Conservation (phyloP, 2,888 invertebrate species). For the Lasius platythorax region DNA sequence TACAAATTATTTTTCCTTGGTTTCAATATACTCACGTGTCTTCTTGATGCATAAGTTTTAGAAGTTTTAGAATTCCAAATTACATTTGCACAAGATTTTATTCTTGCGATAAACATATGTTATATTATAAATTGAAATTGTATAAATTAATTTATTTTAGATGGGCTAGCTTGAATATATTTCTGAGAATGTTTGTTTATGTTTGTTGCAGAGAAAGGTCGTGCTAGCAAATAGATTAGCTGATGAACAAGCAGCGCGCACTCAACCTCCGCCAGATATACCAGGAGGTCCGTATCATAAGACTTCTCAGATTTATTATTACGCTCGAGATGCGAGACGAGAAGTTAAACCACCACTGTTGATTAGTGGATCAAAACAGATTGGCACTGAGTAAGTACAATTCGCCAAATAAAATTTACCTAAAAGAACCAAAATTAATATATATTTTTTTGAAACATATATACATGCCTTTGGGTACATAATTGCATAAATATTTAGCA, state of each 20-base stretch:
- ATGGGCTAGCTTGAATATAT: not conserved
- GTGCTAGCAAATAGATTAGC: constrained; percentile 87
- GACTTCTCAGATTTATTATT: constrained; percentile 94
- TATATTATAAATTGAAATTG: not conserved
- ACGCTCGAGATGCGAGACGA: constrained; percentile 92
- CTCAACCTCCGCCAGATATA: constrained; percentile 93
- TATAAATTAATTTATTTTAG: not conserved
- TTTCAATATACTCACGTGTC: not conserved
- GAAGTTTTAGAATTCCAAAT: not conserved
- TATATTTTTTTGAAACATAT: not conserved
- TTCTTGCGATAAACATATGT: not conserved
- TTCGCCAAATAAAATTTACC: constrained; percentile 58
- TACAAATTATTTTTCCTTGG: not conserved
- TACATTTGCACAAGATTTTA: not conserved
- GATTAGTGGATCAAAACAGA: constrained; percentile 86
- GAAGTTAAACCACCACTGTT: constrained; percentile 91
- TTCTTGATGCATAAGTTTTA: not conserved
- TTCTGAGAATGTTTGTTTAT: not conserved
- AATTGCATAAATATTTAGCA: not conserved
- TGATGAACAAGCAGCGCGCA: constrained; percentile 90
- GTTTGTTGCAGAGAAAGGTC: constrained; percentile 47
- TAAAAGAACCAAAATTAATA: not conserved
- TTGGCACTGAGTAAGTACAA: constrained; percentile 86
- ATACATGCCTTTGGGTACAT: not conserved
- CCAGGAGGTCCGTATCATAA: constrained; percentile 94